phyloP scores from a whole-genome alignment of 2,888 invertebrate genomes.

The Sinohyriopsis cumingii region DNA sequence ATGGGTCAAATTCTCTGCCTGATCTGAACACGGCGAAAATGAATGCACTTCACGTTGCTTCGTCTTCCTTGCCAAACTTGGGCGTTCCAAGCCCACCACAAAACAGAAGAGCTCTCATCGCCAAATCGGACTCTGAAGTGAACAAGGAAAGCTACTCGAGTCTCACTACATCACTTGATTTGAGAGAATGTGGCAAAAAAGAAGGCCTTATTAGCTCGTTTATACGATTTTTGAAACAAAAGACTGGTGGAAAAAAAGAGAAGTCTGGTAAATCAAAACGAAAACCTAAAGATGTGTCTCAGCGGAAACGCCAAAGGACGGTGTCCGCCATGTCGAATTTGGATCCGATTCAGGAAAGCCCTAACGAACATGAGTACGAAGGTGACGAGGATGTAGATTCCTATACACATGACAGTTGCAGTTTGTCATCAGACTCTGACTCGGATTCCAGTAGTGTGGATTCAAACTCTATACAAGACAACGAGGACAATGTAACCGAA shows the following conservation, averaged over 20 bases:
- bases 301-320: slow-evolving; percentile 63
- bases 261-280: slow-evolving; percentile 56
- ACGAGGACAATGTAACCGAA: neutral
- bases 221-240: slow-evolving; percentile 54
- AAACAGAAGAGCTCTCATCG: slow-evolving; percentile 27
- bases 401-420: slow-evolving; percentile 55
- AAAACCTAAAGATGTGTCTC: slow-evolving; percentile 53
- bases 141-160: slow-evolving; percentile 22
- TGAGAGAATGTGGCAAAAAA: slow-evolving; percentile 55
- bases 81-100: slow-evolving; percentile 25
- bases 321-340: slow-evolving; percentile 65
- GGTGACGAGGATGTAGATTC: slow-evolving; percentile 48
- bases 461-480: slow-evolving; percentile 9
- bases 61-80: slow-evolving; percentile 47
- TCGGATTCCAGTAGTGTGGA: slow-evolving; percentile 33
- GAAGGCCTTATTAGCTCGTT: slow-evolving; percentile 58
- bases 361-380: slow-evolving; percentile 62
- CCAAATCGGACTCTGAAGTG: slow-evolving; percentile 35
- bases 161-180: slow-evolving; percentile 32
- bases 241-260: slow-evolving; percentile 44
- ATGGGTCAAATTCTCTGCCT: slow-evolving; percentile 60
- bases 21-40: slow-evolving; percentile 51
- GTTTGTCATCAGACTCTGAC: slow-evolving; percentile 35
- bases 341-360: slow-evolving; percentile 64
- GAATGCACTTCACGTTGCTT: slow-evolving; percentile 9